phyloP scores from a whole-genome alignment of 2,888 invertebrate genomes.

The Lasioglossum lativentre region DNA sequence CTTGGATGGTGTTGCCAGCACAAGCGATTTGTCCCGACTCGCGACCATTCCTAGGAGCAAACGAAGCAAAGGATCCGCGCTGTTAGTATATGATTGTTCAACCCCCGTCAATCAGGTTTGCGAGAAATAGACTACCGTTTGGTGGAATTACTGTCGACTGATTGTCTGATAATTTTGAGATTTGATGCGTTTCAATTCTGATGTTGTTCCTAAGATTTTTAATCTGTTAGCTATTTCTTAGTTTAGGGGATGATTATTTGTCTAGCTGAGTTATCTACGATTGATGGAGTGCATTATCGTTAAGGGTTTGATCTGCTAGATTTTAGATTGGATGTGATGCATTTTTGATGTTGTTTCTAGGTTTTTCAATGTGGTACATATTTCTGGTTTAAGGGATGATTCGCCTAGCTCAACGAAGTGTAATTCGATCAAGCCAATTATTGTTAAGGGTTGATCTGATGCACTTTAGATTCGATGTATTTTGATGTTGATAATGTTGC shows the following conservation, averaged over 20 bases:
- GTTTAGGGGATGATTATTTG: background rate
- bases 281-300: background rate
- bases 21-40: conserved; percentile 58
- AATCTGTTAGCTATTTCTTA: background rate
- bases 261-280: background rate
- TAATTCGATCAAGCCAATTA: too few species aligned
- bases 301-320: background rate
- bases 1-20: conserved; percentile 64
- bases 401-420: too few species aligned
- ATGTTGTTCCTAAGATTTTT: background rate
- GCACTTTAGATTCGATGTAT: too few species aligned
- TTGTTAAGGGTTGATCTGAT: too few species aligned
- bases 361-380: too few species aligned
- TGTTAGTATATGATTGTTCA: background rate
- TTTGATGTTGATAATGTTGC: too few species aligned
- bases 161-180: background rate
- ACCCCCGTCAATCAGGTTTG: background rate
- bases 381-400: too few species aligned
- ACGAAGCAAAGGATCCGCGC: background rate
- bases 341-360: too few species aligned
- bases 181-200: background rate
- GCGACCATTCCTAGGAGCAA: background rate
- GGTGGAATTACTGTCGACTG: background rate
- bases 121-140: background rate
- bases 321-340: too few species aligned